Evolutionary conservation across 2,797 vertebrate genomes (phyloP).

Genomic region (Melanotaenia parkinsoni): DNA sequence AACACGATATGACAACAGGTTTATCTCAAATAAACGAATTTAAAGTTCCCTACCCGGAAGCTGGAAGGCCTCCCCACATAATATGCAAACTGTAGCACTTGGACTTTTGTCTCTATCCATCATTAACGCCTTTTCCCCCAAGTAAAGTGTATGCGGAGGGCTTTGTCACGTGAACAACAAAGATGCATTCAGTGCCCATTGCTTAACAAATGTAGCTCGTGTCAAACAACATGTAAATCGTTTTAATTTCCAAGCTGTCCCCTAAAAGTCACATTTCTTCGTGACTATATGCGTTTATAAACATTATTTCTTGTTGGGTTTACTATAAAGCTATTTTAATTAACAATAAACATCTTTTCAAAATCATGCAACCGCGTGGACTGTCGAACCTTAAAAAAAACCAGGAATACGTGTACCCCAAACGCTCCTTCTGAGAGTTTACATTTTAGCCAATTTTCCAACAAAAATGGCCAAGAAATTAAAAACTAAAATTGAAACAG

Average conservation of each 20-base stretch:
- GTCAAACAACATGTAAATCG: too few relatives aligned
- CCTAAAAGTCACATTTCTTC: too few relatives aligned
- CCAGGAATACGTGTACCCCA: neutral
- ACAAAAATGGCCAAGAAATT: too few relatives aligned
- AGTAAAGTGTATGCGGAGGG: fast-evolving
- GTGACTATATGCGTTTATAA: too few relatives aligned
- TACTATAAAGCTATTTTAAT: too few relatives aligned
- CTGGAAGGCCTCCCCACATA: conserved; percentile 66
- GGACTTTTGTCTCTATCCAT: conserved; percentile 31
- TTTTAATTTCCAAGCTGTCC: too few relatives aligned
- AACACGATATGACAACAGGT: neutral
- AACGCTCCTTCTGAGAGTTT: neutral
- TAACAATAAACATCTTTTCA: too few relatives aligned
- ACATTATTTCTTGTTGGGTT: too few relatives aligned
- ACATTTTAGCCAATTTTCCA: too few relatives aligned
- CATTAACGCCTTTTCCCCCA: neutral
- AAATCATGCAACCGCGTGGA: too few relatives aligned
- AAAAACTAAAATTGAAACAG: too few relatives aligned
- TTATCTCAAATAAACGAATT: neutral
- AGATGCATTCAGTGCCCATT: conserved; percentile 1
- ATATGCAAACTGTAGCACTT: conserved; percentile 38
- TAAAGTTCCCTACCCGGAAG: conserved; percentile 67
- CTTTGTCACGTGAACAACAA: conserved; percentile 19
- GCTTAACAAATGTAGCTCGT: too few relatives aligned
- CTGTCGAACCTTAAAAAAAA: neutral